Evolutionary conservation across 2,113 vertebrate genomes (phyloP), one percentile per base, ranked within the genome.

Genomic region (Chionodraco myersi): DNA sequence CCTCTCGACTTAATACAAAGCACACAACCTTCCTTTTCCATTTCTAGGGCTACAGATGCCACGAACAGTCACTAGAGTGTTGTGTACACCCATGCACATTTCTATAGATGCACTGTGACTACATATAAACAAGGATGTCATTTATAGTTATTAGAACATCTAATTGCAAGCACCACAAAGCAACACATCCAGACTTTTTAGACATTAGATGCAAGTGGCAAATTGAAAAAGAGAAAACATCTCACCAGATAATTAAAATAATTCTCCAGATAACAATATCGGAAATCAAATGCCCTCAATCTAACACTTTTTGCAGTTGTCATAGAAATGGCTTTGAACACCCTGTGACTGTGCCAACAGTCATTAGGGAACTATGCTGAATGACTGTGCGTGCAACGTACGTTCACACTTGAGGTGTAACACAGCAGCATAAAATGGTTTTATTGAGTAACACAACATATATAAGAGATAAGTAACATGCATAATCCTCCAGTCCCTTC

Each of bases 91-190:
- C 23, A 21, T 18, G 26, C n/a, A 60, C 52, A 45, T 75, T 77
- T 84, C 60, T 21, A 64, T 23, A 34, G 3, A 47, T 13, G 44
- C 5, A 61, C 49, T 41, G 47, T 54, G 11, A 53, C n/a, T n/a
- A 57, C 82, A 7, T 51, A 71, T 7, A 48, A 49, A 61, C 75
- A 1, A 30, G 60, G 45, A 72, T 53, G 26, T 44, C 6, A 15
- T 83, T 83, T 72, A 5, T n/a, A 65, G 70, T 75, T 16, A 85
- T 58, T 45, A 57, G 2, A 62, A 80, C 0, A 58, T 54, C 3
- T 0, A 2, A 63, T 2, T 63, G 15, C 12, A 0, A 13, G 41
- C 26, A 78, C 11, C 47, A 15, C 0, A 21, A 15, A 65, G 57
- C 18, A 6, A 56, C 36, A 45, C 53, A 14, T 51, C 7, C 52